Evolutionary conservation across 1,140 invertebrate species (phyloP), one percentile per base, ranked within the genome.

Genomic region (Eriocheir sinensis): DNA sequence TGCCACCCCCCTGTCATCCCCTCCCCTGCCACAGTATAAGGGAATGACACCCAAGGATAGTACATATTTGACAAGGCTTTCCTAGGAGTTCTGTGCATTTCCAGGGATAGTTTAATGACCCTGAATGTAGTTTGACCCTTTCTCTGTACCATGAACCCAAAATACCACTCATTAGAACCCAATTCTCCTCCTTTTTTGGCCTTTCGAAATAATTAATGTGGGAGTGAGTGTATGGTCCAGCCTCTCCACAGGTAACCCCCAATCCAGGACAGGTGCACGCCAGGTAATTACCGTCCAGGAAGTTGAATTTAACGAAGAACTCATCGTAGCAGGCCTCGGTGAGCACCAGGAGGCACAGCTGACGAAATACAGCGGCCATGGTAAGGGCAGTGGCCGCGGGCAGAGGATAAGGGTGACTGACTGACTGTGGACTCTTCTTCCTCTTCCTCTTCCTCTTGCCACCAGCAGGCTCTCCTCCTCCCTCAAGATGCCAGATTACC

Each of bases 261-360:
- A 12, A 81, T 38, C 83, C 36, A 0, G 34, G 2, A 8, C 36
- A 6, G 0, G 40, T 36, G 4, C 12, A 12, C 15, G 40, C 30
- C 40, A 44, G 21, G 3, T 48, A 32, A 83, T 60, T 44, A 94
- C 93, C 93, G 36, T 94, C 79, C n/a, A 94, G 79, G 44, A 94
- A 91, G 88, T 94, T 94, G 44, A 94, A 94, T 60, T 94, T 81
- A 17, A 94, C 38, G 89, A 94, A 94, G 72, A 94, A 94, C 79
- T 94, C 89, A 34, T 94, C 93, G 48, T 85, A 94, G 72, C 93
- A 94, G 34, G 89, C 93, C 80, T 90, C 72, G 0, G 93, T 94
- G 12, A 94, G 89, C 38, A 94, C 40, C n/a, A 94, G 36, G 86
- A 94, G 88, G 40, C 89, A 91, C 34, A 94, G 93, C 41, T 85